Evolutionary conservation across 2,888 invertebrate genomes (phyloP).

Genomic region (Eumerus sabulonum): DNA sequence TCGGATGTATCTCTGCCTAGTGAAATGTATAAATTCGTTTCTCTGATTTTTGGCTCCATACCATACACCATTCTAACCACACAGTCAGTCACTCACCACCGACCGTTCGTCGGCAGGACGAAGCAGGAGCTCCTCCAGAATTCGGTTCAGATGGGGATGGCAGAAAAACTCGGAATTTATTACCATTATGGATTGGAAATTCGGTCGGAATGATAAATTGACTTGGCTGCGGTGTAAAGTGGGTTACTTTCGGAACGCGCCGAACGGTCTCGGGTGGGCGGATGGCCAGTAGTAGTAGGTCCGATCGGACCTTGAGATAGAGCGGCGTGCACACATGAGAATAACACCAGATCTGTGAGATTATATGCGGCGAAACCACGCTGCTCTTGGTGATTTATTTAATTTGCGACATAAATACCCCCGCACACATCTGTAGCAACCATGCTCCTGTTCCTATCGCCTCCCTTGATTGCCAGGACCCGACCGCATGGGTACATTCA

Average conservation of each 20-base stretch:
- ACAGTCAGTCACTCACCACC: slow-evolving; percentile 2
- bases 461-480: slow-evolving; percentile 32
- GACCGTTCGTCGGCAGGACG: slow-evolving; percentile 21
- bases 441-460: background rate
- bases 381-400: slow-evolving; percentile 64
- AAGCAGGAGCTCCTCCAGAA: too few species aligned
- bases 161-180: slow-evolving; percentile 67
- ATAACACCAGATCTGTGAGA: slow-evolving; percentile 50
- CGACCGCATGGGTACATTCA: slow-evolving; percentile 33
- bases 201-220: slow-evolving; percentile 71
- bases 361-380: slow-evolving; percentile 44
- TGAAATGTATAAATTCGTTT: slow-evolving; percentile 66
- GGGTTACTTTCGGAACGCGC: slow-evolving; percentile 69
- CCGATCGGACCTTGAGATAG: slow-evolving; percentile 42
- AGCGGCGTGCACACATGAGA: slow-evolving; percentile 1
- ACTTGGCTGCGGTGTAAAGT: slow-evolving; percentile 72
- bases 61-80: slow-evolving; percentile 16
- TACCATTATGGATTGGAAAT: slow-evolving; percentile 68
- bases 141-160: slow-evolving; percentile 55
- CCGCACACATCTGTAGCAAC: slow-evolving; percentile 58
- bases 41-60: slow-evolving; percentile 59
- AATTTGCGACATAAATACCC: slow-evolving; percentile 64
- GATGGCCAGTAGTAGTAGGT: too few species aligned
- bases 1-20: slow-evolving; percentile 64
- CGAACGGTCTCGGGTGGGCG: too few species aligned